phyloP scores from a whole-genome alignment of 1,140 invertebrate genomes.

The Aphaenogaster rudis region DNA sequence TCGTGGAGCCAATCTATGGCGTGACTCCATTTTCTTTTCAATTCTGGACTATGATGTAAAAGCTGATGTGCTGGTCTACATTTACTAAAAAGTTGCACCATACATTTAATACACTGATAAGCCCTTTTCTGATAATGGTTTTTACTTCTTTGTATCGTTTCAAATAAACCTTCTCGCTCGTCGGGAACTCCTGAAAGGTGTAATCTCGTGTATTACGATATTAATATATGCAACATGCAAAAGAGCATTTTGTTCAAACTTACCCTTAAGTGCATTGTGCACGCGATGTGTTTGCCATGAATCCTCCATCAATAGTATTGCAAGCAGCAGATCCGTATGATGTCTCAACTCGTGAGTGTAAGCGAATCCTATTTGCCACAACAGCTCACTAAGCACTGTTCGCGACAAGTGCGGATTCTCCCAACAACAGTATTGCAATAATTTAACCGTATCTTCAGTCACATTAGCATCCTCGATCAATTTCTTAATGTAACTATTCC shows the following conservation, averaged over 20 bases:
- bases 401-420: conserved; percentile 98
- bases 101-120: conserved; percentile 98
- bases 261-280: conserved; percentile 96
- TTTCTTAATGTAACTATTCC: conserved; percentile 96
- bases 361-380: conserved; percentile 98
- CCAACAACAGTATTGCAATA: conserved; percentile 98
- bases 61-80: conserved; percentile 92
- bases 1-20: conserved; percentile 98
- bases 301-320: conserved; percentile 96
- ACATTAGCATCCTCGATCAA: conserved; percentile 97
- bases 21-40: conserved; percentile 94
- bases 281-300: conserved; percentile 98
- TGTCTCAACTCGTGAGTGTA: conserved; percentile 98
- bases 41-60: conserved; percentile 91
- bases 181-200: conserved; percentile 91
- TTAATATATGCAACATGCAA: background rate
- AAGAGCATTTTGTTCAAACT: background rate
- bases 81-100: conserved; percentile 96
- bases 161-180: conserved; percentile 96
- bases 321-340: conserved; percentile 95
- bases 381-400: conserved; percentile 94
- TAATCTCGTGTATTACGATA: background rate
- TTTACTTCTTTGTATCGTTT: conserved; percentile 96
- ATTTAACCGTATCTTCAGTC: conserved; percentile 95
- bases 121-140: conserved; percentile 98